A percentile compares a stretch with the other conserved stretches of the same genome.
These are phyloP conservation scores for Pharmacophagus antenor DNA, from an alignment of 2,888 invertebrate species.

Conservation along the genomic window DNA sequence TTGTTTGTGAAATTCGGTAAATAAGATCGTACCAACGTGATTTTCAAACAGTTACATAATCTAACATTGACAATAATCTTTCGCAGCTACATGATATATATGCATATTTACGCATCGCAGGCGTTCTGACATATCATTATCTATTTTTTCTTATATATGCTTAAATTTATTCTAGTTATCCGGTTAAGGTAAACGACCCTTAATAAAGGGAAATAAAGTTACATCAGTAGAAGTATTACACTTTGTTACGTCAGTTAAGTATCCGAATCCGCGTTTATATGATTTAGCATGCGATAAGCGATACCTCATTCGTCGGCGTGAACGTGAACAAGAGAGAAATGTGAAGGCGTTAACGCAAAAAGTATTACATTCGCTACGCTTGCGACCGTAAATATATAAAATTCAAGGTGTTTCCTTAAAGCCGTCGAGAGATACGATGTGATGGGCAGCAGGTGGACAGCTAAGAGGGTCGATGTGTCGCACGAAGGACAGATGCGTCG, in stretches of 20 bases:
- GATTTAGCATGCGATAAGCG: not conserved
- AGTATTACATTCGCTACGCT: not conserved
- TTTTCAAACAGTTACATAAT: no score
- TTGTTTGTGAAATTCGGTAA: no score
- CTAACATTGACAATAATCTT: no score
- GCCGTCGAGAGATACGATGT: constrained; percentile 29
- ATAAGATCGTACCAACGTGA: no score
- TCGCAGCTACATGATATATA: no score
- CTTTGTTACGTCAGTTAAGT: not conserved
- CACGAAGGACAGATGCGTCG: constrained; percentile 45
- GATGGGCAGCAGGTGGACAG: constrained; percentile 51
- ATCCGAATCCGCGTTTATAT: not conserved
- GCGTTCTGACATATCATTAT: no score
- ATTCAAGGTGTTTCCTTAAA: constrained; percentile 34
- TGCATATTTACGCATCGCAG: no score
- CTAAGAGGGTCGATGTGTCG: constrained; percentile 54
- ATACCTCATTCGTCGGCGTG: not conserved
- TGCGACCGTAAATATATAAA: constrained; percentile 26
- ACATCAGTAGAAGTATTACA: not conserved
- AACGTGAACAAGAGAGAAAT: not conserved
- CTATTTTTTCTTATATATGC: no score
- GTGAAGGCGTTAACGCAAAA: not conserved
- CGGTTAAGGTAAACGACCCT: no score
- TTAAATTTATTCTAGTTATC: no score
- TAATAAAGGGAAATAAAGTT: no score